These are phyloP conservation scores for Dromius quadrimaculatus DNA, from an alignment of 2,888 invertebrate species.

Conservation along the genomic window DNA sequence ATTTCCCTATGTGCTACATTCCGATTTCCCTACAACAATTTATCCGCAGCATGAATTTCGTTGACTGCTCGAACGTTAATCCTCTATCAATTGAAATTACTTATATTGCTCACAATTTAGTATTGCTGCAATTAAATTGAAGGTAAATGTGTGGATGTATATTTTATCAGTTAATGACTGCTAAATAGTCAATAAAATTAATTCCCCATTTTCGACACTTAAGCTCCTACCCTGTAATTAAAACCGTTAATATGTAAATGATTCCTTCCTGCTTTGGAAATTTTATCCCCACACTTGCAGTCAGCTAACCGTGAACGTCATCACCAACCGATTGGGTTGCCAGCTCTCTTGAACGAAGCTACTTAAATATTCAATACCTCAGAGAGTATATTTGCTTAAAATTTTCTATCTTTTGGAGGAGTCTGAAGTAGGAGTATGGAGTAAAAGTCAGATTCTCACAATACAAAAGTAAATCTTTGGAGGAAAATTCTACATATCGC, in stretches of 20 bases:
- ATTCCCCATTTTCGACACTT: too few species aligned
- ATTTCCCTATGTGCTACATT: too few species aligned
- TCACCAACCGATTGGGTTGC: conserved; percentile 39
- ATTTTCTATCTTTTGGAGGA: conserved; percentile 43
- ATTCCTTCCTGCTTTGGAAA: background rate
- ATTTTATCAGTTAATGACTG: too few species aligned
- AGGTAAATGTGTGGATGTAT: too few species aligned
- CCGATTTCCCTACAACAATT: too few species aligned
- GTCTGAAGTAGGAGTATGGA: conserved; percentile 15
- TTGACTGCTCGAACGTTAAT: too few species aligned
- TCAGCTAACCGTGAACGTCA: background rate
- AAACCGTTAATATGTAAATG: background rate
- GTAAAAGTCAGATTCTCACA: conserved; percentile 25
- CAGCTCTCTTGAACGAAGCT: conserved; percentile 34
- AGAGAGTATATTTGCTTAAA: conserved; percentile 38
- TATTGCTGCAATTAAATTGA: too few species aligned
- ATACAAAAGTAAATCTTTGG: conserved; percentile 26
- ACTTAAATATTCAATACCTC: conserved; percentile 47
- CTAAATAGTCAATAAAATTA: too few species aligned
- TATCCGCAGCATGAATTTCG: too few species aligned
- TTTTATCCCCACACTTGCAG: background rate
- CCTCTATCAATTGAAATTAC: too few species aligned
- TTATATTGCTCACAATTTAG: too few species aligned
- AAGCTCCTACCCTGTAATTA: too few species aligned
- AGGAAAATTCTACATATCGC: conserved; percentile 31